Conservation (phyloP, 2,888 invertebrate species). For the Agrotis ipsilon region DNA sequence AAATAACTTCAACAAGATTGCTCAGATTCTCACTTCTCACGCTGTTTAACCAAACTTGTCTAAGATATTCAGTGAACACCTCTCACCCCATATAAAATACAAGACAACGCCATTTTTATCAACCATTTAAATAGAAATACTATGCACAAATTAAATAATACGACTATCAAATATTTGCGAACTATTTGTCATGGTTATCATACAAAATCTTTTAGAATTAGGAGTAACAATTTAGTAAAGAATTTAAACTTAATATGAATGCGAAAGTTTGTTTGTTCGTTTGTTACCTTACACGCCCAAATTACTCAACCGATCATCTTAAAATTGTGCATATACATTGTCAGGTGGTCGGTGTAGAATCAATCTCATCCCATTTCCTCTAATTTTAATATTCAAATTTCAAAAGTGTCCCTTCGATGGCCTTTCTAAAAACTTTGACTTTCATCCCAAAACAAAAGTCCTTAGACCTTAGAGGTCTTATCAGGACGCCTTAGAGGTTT, state of each 20-base stretch:
- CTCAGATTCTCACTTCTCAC: slow-evolving; percentile 39
- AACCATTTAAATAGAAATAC: slow-evolving; percentile 47
- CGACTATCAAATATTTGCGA: slow-evolving; percentile 23
- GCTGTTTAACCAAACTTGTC: slow-evolving; percentile 11
- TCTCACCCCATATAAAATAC: slow-evolving; percentile 52
- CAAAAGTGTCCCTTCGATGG: too few relatives aligned
- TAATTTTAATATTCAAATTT: too few relatives aligned
- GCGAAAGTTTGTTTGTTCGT: too few relatives aligned
- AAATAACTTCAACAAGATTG: slow-evolving; percentile 14
- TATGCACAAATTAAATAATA: slow-evolving; percentile 27
- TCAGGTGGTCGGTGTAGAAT: too few relatives aligned
- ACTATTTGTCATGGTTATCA: slow-evolving; percentile 42
- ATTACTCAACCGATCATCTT: too few relatives aligned
- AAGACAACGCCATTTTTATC: slow-evolving; percentile 25
- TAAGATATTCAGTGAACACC: slow-evolving; percentile 8
- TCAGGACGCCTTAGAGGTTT: too few relatives aligned
- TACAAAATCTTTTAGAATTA: slow-evolving; percentile 23
- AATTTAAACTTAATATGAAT: slow-evolving; percentile 11
- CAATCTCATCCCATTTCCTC: too few relatives aligned
- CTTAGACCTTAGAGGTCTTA: too few relatives aligned
- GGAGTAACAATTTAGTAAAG: slow-evolving; percentile 48
- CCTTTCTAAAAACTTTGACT: too few relatives aligned
- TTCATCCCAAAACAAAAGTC: too few relatives aligned
- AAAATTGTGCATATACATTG: too few relatives aligned
- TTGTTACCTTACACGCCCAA: too few relatives aligned